phyloP scores from a whole-genome alignment of 1,140 invertebrate genomes.

The Stegodyphus mimosarum region DNA sequence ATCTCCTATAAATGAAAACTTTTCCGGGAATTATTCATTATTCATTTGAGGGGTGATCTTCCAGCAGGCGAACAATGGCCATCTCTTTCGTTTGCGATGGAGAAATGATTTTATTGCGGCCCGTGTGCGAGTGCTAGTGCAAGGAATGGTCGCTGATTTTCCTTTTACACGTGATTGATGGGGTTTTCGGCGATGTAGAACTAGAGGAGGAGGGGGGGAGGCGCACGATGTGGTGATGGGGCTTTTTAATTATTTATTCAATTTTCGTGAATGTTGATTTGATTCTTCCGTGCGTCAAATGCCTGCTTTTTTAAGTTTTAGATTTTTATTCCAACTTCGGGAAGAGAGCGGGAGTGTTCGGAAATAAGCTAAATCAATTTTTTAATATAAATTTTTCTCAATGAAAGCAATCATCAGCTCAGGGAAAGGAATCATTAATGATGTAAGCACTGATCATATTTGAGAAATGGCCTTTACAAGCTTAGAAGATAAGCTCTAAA shows the following conservation, averaged over 20 bases:
- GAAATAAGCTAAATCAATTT: no score
- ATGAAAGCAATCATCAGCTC: no score
- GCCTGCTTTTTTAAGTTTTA: background rate
- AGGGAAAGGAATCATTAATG: no score
- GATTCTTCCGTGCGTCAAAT: constrained; percentile 40
- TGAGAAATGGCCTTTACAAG: no score
- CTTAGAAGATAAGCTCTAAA: no score
- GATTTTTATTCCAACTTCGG: background rate
- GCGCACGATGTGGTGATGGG: background rate
- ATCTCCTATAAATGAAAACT: constrained; percentile 46
- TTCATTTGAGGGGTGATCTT: constrained; percentile 23
- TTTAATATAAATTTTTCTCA: no score
- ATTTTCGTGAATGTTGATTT: constrained; percentile 47
- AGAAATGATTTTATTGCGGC: background rate
- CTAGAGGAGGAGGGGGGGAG: background rate
- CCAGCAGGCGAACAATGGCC: background rate
- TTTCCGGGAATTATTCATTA: constrained; percentile 49
- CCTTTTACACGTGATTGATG: no score
- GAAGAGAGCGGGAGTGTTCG: no score
- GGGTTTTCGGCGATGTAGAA: no score
- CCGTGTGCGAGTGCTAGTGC: background rate
- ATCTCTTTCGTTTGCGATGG: background rate
- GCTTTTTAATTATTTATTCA: constrained; percentile 57
- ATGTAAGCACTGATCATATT: no score
- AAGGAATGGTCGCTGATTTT: background rate